phyloP scores from a whole-genome alignment of 2,797 vertebrate species.

The Halcyon badia region DNA sequence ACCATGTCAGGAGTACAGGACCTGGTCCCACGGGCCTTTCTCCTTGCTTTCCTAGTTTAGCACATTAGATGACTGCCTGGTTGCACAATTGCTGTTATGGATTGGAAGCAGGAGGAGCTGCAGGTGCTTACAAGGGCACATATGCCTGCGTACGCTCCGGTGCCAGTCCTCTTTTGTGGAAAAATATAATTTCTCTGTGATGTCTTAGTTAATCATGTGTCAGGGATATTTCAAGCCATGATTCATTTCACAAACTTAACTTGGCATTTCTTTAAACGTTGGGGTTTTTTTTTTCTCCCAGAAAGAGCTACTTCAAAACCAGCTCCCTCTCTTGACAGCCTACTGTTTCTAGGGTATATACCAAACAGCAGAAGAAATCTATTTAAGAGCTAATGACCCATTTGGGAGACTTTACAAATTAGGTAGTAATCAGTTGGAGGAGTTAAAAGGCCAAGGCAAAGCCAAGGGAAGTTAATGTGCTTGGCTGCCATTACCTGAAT shows the following conservation, averaged over 20 bases:
- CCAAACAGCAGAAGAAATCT: slow-evolving; percentile 41
- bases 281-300: background rate
- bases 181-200: background rate
- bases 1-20: background rate
- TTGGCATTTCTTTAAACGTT: slow-evolving; percentile 24
- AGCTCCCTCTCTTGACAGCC: background rate
- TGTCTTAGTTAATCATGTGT: slow-evolving; percentile 5
- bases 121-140: background rate
- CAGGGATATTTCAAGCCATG: background rate
- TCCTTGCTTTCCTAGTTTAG: background rate
- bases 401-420: slow-evolving; percentile 34
- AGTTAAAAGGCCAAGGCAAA: slow-evolving; percentile 46
- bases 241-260: slow-evolving; percentile 32
- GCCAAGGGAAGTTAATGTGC: slow-evolving; percentile 34
- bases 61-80: background rate
- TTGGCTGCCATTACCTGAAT: slow-evolving; percentile 19
- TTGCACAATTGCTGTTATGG: background rate
- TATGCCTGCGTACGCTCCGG: background rate
- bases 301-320: background rate
- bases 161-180: background rate
- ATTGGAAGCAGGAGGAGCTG: slow-evolving; percentile 1
- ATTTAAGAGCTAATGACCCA: slow-evolving; percentile 43
- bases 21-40: background rate
- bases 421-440: slow-evolving; percentile 32
- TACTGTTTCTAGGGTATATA: background rate